Percentiles rank a stretch among this genome's conserved stretches.
Conservation (phyloP, 1,140 invertebrate species). For the Schlechtendalia chinensis region DNA sequence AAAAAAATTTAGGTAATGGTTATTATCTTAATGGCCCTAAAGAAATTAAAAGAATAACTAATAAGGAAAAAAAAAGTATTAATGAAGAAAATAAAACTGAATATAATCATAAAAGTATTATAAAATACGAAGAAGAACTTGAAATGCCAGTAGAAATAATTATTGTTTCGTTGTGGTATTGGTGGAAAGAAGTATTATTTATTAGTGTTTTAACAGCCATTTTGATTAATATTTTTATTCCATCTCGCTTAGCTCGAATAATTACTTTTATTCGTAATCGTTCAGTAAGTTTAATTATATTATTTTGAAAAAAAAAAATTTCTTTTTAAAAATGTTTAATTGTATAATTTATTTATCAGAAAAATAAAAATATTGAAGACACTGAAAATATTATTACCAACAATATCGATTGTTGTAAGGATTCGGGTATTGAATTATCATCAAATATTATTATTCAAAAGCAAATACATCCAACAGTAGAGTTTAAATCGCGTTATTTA, state of each 20-base stretch:
- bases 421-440: conserved; percentile 29
- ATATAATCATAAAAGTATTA: not conserved
- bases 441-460: conserved; percentile 16
- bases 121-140: conserved; percentile 12
- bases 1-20: conserved; percentile 46
- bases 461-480: not conserved
- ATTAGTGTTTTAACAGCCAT: conserved; percentile 68
- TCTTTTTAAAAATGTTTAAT: not conserved
- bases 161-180: conserved; percentile 73
- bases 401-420: conserved; percentile 54
- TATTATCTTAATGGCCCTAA: conserved; percentile 27
- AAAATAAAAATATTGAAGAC: conserved; percentile 5
- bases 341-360: not conserved
- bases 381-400: not conserved
- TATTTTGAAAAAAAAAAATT: not conserved
- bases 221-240: conserved; percentile 62
- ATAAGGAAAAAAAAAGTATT: conserved; percentile 4
- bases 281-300: conserved; percentile 5
- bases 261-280: conserved; percentile 27
- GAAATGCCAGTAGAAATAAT: conserved; percentile 62
- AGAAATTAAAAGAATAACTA: conserved; percentile 17
- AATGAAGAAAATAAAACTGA: conserved; percentile 23
- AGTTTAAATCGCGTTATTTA: conserved; percentile 70
- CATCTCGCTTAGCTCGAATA: conserved; percentile 52
- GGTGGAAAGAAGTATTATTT: conserved; percentile 76